Evolutionary conservation across 2,797 vertebrate genomes (phyloP).

Genomic region (Myotis myotis): DNA sequence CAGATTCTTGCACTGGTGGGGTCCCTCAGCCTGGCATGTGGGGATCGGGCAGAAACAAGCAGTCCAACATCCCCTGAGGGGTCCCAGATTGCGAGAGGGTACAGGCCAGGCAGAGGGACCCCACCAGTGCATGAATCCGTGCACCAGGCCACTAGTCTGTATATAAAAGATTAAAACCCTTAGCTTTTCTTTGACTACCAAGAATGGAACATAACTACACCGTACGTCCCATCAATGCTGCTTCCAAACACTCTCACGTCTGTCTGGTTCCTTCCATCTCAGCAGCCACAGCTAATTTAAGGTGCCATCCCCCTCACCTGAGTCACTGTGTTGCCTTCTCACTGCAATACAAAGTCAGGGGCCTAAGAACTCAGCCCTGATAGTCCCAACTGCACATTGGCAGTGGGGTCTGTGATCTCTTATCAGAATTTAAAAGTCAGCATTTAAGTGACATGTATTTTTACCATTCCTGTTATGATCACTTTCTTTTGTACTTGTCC

Average conservation of each 20-base stretch:
- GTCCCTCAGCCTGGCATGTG: too few species aligned
- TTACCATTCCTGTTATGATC: background rate
- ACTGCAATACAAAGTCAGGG: background rate
- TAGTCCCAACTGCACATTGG: background rate
- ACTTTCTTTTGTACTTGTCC: background rate
- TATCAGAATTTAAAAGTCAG: constrained; percentile 33
- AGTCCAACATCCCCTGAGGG: too few species aligned
- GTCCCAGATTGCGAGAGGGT: too few species aligned
- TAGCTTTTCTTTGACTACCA: background rate
- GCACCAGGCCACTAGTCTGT: background rate
- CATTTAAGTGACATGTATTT: constrained; percentile 24
- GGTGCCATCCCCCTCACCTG: background rate
- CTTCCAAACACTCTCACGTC: background rate
- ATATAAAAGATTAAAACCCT: constrained; percentile 17
- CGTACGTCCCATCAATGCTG: background rate
- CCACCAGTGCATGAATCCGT: too few species aligned
- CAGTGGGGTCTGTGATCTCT: background rate
- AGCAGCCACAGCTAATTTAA: background rate
- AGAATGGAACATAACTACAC: background rate
- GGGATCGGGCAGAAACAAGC: too few species aligned
- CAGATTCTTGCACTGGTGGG: too few species aligned
- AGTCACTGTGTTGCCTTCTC: background rate
- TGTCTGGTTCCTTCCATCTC: background rate
- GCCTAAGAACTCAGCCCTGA: background rate
- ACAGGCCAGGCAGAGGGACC: too few species aligned